A percentile compares a stretch with the other conserved stretches of the same genome.
Conservation (phyloP, 2,888 invertebrate genomes). For the Lochmaea capreae region DNA sequence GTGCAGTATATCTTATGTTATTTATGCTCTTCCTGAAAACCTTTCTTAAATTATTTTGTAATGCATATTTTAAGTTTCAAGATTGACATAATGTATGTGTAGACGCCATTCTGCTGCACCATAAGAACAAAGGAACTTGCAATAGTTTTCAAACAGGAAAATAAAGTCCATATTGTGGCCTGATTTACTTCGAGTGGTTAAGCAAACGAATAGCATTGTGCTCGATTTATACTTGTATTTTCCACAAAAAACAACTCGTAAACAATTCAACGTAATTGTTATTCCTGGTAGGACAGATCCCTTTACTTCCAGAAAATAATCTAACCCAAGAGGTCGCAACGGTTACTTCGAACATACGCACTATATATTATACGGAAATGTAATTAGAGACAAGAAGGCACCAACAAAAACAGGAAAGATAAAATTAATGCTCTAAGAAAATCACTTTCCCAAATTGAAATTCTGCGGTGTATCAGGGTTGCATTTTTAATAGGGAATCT, state of each 20-base stretch:
- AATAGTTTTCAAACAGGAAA: too few relatives aligned
- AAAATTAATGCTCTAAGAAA: constrained; percentile 37
- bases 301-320: constrained; percentile 16
- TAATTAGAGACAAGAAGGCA: constrained; percentile 40
- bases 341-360: constrained; percentile 26
- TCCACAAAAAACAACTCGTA: background rate
- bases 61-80: too few relatives aligned
- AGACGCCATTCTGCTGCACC: too few relatives aligned
- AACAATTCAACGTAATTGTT: constrained; percentile 26
- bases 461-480: constrained; percentile 47
- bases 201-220: background rate
- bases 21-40: too few relatives aligned
- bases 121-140: too few relatives aligned
- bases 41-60: too few relatives aligned
- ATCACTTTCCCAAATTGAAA: constrained; percentile 45
- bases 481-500: constrained; percentile 58
- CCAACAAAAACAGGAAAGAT: constrained; percentile 37
- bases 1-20: too few relatives aligned
- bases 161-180: too few relatives aligned
- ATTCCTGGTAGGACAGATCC: constrained; percentile 7
- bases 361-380: constrained; percentile 33
- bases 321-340: constrained; percentile 17
- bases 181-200: too few relatives aligned
- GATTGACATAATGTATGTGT: too few relatives aligned
- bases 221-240: background rate